These are phyloP conservation scores for Beris morrisii DNA, from an alignment of 2,888 invertebrate genomes.

Conservation along the genomic window DNA sequence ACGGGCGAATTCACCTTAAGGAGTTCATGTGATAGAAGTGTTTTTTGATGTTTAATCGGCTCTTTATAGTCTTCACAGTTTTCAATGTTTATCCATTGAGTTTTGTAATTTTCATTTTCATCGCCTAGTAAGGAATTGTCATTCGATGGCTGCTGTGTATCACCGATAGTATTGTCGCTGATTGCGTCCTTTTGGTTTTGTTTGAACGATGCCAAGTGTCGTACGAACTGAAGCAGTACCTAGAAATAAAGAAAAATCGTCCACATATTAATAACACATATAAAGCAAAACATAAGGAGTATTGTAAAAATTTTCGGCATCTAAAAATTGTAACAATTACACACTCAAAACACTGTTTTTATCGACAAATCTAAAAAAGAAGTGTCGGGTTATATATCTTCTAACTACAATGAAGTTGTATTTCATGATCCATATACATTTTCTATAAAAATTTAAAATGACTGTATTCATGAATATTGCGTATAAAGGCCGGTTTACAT, in stretches of 20 bases:
- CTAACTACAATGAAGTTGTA: too few relatives aligned
- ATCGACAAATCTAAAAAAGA: too few relatives aligned
- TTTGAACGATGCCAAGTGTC: slow-evolving; percentile 39
- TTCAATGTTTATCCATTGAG: slow-evolving; percentile 16
- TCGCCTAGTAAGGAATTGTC: not conserved
- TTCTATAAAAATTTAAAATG: too few relatives aligned
- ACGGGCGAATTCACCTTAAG: slow-evolving; percentile 6
- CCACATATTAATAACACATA: too few relatives aligned
- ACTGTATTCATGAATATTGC: too few relatives aligned
- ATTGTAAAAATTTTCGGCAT: too few relatives aligned
- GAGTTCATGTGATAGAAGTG: slow-evolving; percentile 25
- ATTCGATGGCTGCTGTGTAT: not conserved
- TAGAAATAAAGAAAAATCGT: slow-evolving; percentile 8
- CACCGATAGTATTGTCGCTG: slow-evolving; percentile 7
- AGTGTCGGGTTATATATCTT: too few relatives aligned
- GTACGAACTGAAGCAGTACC: slow-evolving; percentile 39
- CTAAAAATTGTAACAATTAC: too few relatives aligned
- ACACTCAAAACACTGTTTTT: too few relatives aligned
- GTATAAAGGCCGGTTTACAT: too few relatives aligned
- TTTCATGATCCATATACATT: too few relatives aligned
- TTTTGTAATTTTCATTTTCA: slow-evolving; percentile 25
- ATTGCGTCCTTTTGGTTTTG: slow-evolving; percentile 31
- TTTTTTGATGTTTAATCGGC: not conserved
- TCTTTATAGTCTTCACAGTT: slow-evolving; percentile 17
- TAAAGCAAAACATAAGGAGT: too few relatives aligned